Conservation (phyloP, 2,888 invertebrate genomes). For the Drosophila helvetica region DNA sequence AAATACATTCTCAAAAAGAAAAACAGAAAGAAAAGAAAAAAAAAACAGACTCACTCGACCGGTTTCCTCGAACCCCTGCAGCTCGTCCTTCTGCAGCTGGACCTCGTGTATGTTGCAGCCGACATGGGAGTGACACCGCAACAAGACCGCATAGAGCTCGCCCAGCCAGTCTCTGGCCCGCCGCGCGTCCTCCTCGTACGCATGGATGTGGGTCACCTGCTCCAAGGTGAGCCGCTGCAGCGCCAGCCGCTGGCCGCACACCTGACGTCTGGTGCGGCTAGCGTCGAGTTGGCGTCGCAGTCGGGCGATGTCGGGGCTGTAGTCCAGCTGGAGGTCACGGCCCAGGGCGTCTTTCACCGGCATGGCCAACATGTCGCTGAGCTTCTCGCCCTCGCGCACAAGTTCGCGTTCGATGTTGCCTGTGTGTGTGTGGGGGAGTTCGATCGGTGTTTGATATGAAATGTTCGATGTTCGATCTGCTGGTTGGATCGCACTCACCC, state of each 20-base stretch:
- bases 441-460: slow-evolving; percentile 2
- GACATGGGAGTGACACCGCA: slow-evolving; percentile 88
- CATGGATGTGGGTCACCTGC: slow-evolving; percentile 90
- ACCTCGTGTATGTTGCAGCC: slow-evolving; percentile 90
- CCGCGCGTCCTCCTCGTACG: slow-evolving; percentile 90
- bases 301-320: slow-evolving; percentile 89
- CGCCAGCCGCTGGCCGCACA: slow-evolving; percentile 90
- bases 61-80: slow-evolving; percentile 90
- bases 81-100: slow-evolving; percentile 89
- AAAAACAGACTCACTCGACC: slow-evolving; percentile 87
- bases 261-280: slow-evolving; percentile 88
- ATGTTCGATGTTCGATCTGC: not conserved
- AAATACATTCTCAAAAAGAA: slow-evolving; percentile 8
- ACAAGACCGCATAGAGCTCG: slow-evolving; percentile 89
- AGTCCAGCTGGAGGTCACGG: slow-evolving; percentile 88
- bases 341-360: slow-evolving; percentile 91
- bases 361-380: slow-evolving; percentile 90
- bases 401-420: slow-evolving; percentile 88
- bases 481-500: slow-evolving; percentile 83
- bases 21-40: slow-evolving; percentile 1
- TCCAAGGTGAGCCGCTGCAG: slow-evolving; percentile 90
- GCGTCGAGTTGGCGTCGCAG: slow-evolving; percentile 89
- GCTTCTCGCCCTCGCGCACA: slow-evolving; percentile 89
- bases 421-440: slow-evolving; percentile 71
- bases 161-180: slow-evolving; percentile 91